Evolutionary conservation across 2,888 invertebrate species (phyloP).

Genomic region (Xanthorhoe spadicearia): DNA sequence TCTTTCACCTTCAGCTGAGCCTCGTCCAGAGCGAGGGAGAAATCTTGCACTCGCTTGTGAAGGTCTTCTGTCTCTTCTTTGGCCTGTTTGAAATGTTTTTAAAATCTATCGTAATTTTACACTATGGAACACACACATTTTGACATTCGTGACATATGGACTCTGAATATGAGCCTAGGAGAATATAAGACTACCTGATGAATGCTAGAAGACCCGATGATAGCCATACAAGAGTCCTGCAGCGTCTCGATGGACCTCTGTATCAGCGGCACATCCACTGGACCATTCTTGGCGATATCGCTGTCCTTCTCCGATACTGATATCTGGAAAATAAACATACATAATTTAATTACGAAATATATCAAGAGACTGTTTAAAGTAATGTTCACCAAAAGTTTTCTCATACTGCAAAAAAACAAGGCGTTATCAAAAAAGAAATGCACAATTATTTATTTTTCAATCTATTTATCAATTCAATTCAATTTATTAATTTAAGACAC

Average conservation of each 20-base stretch:
- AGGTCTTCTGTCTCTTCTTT: conserved; percentile 53
- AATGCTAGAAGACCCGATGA: conserved; percentile 51
- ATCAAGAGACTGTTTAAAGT: no score
- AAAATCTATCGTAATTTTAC: no score
- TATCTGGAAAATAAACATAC: conserved; percentile 50
- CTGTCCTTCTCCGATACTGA: conserved; percentile 60
- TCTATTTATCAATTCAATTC: no score
- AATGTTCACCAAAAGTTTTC: no score
- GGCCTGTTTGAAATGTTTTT: no score
- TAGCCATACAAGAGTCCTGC: conserved; percentile 58
- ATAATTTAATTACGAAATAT: no score
- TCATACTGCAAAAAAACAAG: no score
- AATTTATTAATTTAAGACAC: no score
- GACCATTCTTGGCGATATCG: conserved; percentile 54
- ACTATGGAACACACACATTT: no score
- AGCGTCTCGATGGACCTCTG: conserved; percentile 51
- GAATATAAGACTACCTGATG: conserved; percentile 54
- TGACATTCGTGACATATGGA: no score
- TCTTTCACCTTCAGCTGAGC: conserved; percentile 47
- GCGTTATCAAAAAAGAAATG: no score
- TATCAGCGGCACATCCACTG: conserved; percentile 59
- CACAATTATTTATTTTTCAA: no score
- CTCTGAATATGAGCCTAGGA: not conserved
- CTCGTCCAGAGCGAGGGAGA: conserved; percentile 52
- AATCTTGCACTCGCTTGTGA: conserved; percentile 48